Percentiles rank a stretch among this genome's conserved stretches.
Evolutionary conservation across 2,888 invertebrate genomes (phyloP).

Genomic region (Chalcosyrphus nemorum): DNA sequence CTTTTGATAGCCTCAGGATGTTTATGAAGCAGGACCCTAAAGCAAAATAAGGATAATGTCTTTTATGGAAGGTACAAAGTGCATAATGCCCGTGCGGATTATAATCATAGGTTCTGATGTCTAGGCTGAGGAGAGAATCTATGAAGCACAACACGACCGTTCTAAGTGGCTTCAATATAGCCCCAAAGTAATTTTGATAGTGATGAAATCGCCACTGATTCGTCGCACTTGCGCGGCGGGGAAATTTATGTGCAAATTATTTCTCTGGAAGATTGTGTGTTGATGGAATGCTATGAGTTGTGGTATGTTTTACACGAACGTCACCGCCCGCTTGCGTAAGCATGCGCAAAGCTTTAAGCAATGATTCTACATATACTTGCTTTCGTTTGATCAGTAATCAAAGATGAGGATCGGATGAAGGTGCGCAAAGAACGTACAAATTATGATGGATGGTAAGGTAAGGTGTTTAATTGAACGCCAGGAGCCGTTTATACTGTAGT

Average conservation of each 20-base stretch:
- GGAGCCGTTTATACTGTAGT: neutral
- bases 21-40: constrained; percentile 67
- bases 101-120: constrained; percentile 51
- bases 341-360: constrained; percentile 9
- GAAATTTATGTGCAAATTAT: constrained; percentile 63
- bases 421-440: neutral
- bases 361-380: constrained; percentile 28
- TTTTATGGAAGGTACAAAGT: constrained; percentile 22
- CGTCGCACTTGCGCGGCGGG: constrained; percentile 43
- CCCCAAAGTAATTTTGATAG: constrained; percentile 48
- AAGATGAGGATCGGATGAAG: neutral
- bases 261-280: constrained; percentile 53
- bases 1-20: constrained; percentile 51
- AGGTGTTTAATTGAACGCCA: neutral
- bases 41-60: constrained; percentile 57
- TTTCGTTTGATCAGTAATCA: constrained; percentile 26
- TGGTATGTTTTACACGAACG: constrained; percentile 51
- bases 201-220: constrained; percentile 64
- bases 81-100: constrained; percentile 18
- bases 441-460: neutral
- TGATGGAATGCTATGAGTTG: constrained; percentile 47
- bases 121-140: neutral
- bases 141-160: constrained; percentile 7
- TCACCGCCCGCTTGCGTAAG: constrained; percentile 22
- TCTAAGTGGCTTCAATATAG: constrained; percentile 30